Conservation (phyloP, 2,888 invertebrate genomes). For the Cheilosia urbana region DNA sequence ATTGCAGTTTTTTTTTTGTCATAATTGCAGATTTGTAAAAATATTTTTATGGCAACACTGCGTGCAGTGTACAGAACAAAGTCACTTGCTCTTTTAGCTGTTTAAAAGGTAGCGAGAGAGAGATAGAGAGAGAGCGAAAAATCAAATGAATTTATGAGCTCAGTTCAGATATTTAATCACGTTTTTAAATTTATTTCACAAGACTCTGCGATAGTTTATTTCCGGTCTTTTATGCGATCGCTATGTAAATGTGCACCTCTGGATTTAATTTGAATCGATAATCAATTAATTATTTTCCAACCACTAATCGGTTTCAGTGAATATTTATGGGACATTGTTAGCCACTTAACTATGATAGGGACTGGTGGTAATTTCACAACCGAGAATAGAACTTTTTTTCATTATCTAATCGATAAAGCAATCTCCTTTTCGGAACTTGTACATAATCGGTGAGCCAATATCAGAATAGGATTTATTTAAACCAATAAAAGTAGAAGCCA, state of each 20-base stretch:
- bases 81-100: conserved; percentile 8
- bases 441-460: background rate
- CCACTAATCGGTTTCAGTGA: background rate
- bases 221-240: conserved; percentile 9
- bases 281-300: conserved; percentile 4
- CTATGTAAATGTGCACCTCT: background rate
- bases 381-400: background rate
- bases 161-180: conserved; percentile 36
- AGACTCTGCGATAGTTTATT: conserved; percentile 21
- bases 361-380: background rate
- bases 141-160: conserved; percentile 4
- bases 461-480: conserved; percentile 18
- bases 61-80: too few relatives aligned
- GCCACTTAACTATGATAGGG: background rate
- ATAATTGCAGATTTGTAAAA: too few relatives aligned
- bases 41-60: too few relatives aligned
- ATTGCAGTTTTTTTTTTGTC: too few relatives aligned
- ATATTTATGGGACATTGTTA: background rate
- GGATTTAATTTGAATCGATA: conserved; percentile 27
- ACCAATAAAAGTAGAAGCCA: conserved; percentile 31
- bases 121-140: background rate
- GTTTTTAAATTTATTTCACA: conserved; percentile 19
- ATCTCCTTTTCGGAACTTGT: background rate
- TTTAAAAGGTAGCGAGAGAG: background rate
- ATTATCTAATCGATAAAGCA: conserved; percentile 10